Evolutionary conservation across 2,797 vertebrate genomes (phyloP), one percentile per base, ranked within the genome.

Genomic region (Rhabdomys pumilio): DNA sequence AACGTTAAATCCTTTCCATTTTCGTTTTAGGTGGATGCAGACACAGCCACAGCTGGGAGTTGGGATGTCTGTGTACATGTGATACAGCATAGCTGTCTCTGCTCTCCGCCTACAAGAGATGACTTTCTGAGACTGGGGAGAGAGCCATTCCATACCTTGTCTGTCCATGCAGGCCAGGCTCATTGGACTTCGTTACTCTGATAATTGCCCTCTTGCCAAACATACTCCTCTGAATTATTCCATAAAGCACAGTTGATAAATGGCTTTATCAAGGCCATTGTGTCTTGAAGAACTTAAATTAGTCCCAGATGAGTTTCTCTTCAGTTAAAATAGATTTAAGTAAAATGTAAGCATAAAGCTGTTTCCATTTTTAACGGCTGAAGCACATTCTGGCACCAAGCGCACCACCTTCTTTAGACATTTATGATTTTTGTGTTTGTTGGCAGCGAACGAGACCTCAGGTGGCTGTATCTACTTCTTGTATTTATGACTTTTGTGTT

Each of bases 331-430:
- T 97, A 98, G 97, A 98, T 98, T 98, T 97, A 98, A 98, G 93
- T 96, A 97, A 97, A 97, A 98, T 98, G 98, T 98, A 98, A 98
- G 99, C 98, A 98, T 98, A 99, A 99, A 98, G 97, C 98, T 98
- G 98, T 98, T 98, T 97, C 97, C 96, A 97, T 98, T 98, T 97
- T 97, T 88, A 96, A 95, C 47, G 80, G 77, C 92, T 94, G 94
- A 97, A 97, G 97, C 98, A 98, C 98, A 98, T 98, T 98, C 98
- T 98, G 91, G 97, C 97, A 97, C 97, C 94, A 97, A 98, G 97
- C 90, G 95, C 97, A 98, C 29, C 97, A 98, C 97, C 97, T 98
- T 98, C 98, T 98, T 98, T 97, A 98, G 98, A 98, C 98, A 98
- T 98, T 99, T 97, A 97, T 98, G 97, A 96, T 97, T 98, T 98